Conservation (phyloP, 2,113 vertebrate genomes). For the Saccopteryx leptura region DNA sequence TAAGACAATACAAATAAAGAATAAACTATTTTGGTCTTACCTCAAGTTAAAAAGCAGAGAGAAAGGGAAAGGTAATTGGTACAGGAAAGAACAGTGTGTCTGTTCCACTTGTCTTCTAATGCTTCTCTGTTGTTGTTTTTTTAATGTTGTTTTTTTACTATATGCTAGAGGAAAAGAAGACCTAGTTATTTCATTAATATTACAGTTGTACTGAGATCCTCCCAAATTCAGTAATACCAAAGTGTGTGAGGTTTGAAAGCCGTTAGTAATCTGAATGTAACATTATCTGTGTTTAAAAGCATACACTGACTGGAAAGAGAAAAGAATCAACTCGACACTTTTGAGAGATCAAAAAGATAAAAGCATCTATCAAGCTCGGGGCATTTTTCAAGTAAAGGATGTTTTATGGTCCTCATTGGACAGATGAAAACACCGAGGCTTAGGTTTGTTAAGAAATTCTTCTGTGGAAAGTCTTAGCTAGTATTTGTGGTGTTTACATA, state of each 20-base stretch:
- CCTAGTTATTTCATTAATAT: not conserved
- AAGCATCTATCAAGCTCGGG: not conserved
- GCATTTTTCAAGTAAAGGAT: not conserved
- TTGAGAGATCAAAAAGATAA: not conserved
- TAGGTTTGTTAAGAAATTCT: not conserved
- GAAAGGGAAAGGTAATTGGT: too few species aligned
- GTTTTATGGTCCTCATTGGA: not conserved
- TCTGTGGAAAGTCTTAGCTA: not conserved
- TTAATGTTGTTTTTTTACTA: not conserved
- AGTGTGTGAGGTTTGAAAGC: not conserved
- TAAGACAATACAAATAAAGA: not conserved
- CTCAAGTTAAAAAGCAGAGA: not conserved
- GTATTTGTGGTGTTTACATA: not conserved
- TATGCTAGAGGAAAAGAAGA: not conserved
- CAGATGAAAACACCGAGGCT: not conserved
- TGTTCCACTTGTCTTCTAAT: rapidly evolving
- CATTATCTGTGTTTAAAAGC: not conserved
- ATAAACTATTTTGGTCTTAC: not conserved
- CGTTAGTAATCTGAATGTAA: not conserved
- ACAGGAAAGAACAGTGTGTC: not conserved
- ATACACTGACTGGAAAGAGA: not conserved
- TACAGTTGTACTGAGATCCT: not conserved
- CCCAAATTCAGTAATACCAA: not conserved
- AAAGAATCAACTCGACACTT: not conserved
- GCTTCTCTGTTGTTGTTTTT: not conserved